A percentile compares a stretch with the other conserved stretches of the same genome.
Evolutionary conservation across 2,113 vertebrate species (phyloP).

Genomic region (Silurus asotus): DNA sequence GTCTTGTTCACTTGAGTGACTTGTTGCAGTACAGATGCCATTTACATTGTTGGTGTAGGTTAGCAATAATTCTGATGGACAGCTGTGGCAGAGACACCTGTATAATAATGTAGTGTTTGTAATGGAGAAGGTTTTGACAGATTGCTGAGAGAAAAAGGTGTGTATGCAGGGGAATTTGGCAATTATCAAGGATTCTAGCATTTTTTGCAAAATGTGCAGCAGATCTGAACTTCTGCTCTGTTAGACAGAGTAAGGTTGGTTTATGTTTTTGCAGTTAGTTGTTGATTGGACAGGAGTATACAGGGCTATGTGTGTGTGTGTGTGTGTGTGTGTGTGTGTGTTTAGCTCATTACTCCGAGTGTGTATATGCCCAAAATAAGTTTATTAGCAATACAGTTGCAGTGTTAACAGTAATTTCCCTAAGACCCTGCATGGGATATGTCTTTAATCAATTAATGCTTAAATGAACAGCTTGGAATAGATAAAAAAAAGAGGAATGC

Average conservation of each 20-base stretch:
- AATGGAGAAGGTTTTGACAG: background rate
- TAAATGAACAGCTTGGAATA: background rate
- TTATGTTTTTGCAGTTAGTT: background rate
- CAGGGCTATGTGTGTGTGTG: background rate
- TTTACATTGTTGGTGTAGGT: conserved; percentile 5
- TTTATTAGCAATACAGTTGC: background rate
- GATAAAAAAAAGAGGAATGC: too few relatives aligned
- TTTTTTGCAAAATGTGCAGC: background rate
- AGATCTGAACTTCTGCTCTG: background rate
- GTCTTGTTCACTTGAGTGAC: background rate
- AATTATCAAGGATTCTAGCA: background rate
- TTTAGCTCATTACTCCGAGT: background rate
- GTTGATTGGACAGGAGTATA: background rate
- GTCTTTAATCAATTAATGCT: background rate
- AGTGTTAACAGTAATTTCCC: background rate
- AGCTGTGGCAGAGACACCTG: background rate
- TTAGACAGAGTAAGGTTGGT: background rate
- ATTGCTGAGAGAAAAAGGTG: background rate
- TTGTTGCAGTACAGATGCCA: background rate
- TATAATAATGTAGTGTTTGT: background rate
- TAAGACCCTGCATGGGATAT: background rate
- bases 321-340: background rate
- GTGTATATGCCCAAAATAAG: background rate
- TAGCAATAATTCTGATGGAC: background rate
- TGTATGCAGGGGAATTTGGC: background rate